These are phyloP conservation scores for Branchipolynoe longqiensis DNA, from an alignment of 2,888 invertebrate genomes.

Conservation along the genomic window DNA sequence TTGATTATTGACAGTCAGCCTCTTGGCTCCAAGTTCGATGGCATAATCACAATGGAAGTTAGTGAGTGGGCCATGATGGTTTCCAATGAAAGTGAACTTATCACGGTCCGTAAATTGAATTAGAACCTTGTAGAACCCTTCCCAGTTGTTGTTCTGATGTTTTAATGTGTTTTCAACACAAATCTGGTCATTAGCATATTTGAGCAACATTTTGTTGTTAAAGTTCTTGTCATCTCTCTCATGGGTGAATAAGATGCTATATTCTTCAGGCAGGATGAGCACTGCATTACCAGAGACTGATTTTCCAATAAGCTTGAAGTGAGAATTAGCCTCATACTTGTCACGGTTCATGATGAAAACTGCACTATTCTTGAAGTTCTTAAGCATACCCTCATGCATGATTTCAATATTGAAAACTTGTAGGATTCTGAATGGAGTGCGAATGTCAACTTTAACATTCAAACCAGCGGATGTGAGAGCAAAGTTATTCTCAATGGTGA, in stretches of 20 bases:
- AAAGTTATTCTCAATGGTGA: constrained; percentile 18
- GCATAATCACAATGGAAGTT: constrained; percentile 61
- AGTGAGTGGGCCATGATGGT: constrained; percentile 62
- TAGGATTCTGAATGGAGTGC: not conserved
- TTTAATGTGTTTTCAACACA: constrained; percentile 10
- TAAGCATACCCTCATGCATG: constrained; percentile 44
- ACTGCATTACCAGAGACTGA: not conserved
- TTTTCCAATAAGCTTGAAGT: not conserved
- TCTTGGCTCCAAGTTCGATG: not conserved
- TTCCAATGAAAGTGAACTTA: constrained; percentile 32
- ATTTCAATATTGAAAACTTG: not conserved
- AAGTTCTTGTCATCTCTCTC: constrained; percentile 31
- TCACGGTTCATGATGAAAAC: not conserved
- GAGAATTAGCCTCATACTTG: constrained; percentile 13
- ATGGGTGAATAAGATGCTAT: constrained; percentile 36
- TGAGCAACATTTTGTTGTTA: constrained; percentile 43
- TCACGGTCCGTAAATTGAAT: constrained; percentile 36
- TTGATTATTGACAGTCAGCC: constrained; percentile 23
- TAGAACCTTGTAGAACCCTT: not conserved
- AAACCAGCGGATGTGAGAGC: not conserved
- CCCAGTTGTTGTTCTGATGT: constrained; percentile 25
- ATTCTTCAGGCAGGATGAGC: constrained; percentile 2
- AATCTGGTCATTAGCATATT: constrained; percentile 11
- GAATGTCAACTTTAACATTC: not conserved
- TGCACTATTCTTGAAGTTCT: constrained; percentile 50